A percentile compares a stretch with the other conserved stretches of the same genome.
Conservation (phyloP, 2,113 vertebrate species). For the Atrichornis clamosus region DNA sequence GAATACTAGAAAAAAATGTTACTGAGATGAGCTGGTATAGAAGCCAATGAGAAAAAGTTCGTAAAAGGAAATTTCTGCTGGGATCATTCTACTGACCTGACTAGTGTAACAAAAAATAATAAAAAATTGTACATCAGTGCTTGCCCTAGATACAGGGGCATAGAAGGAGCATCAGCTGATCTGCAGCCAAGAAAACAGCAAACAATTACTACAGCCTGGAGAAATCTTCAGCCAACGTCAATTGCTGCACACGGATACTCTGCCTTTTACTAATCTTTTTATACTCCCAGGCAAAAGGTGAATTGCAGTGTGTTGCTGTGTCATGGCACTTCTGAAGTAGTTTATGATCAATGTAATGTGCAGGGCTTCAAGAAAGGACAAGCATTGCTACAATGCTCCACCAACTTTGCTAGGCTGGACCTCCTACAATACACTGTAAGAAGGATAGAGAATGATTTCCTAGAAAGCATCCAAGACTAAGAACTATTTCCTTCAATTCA, state of each 20-base stretch:
- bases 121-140: neutral
- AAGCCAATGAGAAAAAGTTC: neutral
- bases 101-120: neutral
- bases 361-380: neutral
- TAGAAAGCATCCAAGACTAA: neutral
- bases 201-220: neutral
- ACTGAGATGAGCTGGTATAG: neutral
- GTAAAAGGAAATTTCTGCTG: neutral
- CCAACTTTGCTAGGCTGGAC: neutral
- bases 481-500: neutral
- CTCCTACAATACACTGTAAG: neutral
- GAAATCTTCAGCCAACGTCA: neutral
- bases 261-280: neutral
- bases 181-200: neutral
- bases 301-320: neutral
- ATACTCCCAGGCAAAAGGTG: neutral
- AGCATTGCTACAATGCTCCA: fast-evolving
- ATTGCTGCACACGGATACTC: neutral
- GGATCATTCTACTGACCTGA: neutral
- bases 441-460: neutral
- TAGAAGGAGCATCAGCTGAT: neutral
- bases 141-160: neutral
- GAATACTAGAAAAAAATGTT: neutral
- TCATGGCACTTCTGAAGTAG: neutral
- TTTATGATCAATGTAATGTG: neutral